A percentile compares a stretch with the other conserved stretches of the same genome.
Conservation (phyloP, 2,888 invertebrate species). For the Caenorhabditis panamensis region DNA sequence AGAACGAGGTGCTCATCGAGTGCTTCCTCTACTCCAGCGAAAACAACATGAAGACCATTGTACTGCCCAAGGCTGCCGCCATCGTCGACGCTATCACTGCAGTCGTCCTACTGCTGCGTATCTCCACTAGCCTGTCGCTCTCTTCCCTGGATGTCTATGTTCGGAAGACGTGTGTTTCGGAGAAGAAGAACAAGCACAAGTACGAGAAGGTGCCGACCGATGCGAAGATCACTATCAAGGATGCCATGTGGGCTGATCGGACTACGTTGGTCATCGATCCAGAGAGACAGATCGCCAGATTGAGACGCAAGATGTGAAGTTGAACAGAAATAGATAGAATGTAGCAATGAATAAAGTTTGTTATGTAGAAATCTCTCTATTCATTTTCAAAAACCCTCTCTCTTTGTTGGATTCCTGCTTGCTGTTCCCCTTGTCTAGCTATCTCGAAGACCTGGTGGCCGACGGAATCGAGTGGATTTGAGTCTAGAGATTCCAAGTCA, state of each 20-base stretch:
- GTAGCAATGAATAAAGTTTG: too few species aligned
- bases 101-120: constrained; percentile 64
- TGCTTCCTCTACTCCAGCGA: constrained; percentile 68
- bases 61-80: constrained; percentile 52
- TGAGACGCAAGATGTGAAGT: too few species aligned
- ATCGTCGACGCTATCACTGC: constrained; percentile 66
- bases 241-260: constrained; percentile 46
- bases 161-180: constrained; percentile 36
- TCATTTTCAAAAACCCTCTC: not conserved
- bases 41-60: constrained; percentile 63
- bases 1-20: constrained; percentile 63
- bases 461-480: too few species aligned
- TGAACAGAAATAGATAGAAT: too few species aligned
- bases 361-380: too few species aligned
- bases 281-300: constrained; percentile 13
- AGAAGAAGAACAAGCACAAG: constrained; percentile 56
- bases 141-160: constrained; percentile 62
- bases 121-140: constrained; percentile 50
- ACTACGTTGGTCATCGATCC: constrained; percentile 15
- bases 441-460: too few species aligned
- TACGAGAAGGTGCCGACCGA: constrained; percentile 55
- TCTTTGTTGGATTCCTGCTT: too few species aligned
- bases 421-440: too few species aligned
- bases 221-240: constrained; percentile 45
- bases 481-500: too few species aligned